Percentiles rank a stretch among this genome's conserved stretches.
phyloP scores from a whole-genome alignment of 2,797 vertebrate genomes.

The Ambastaia sidthimunki region DNA sequence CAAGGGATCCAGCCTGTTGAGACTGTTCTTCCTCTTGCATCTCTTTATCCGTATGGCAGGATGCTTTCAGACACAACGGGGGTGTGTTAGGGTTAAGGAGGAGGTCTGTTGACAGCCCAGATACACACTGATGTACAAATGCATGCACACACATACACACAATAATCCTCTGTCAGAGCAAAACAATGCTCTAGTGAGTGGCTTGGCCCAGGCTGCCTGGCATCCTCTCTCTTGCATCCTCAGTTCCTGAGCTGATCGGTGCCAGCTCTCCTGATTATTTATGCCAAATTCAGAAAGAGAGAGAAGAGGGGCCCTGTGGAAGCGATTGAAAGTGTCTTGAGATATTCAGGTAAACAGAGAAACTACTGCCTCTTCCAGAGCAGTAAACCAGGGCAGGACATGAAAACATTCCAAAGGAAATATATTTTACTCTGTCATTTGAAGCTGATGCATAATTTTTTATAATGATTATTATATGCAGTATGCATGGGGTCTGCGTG shows the following conservation, averaged over 20 bases:
- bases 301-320: conserved; percentile 27
- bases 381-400: not conserved
- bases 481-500: conserved; percentile 14
- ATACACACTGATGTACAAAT: conserved; percentile 39
- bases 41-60: conserved; percentile 32
- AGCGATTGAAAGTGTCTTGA: conserved; percentile 22
- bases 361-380: conserved; percentile 13
- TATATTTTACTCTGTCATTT: conserved; percentile 13
- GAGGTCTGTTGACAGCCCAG: conserved; percentile 41
- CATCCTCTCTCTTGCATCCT: conserved; percentile 28
- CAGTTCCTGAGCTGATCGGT: conserved; percentile 39
- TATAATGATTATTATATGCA: conserved; percentile 10
- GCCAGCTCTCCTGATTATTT: conserved; percentile 43
- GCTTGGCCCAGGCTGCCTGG: conserved; percentile 32
- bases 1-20: conserved; percentile 70
- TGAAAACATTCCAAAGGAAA: not conserved
- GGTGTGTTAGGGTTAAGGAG: conserved; percentile 31
- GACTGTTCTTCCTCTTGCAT: conserved; percentile 43
- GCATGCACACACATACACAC: conserved; percentile 36
- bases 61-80: conserved; percentile 31
- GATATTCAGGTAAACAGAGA: conserved; percentile 38
- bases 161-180: conserved; percentile 48
- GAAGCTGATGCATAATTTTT: conserved; percentile 9
- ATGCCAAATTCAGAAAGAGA: conserved; percentile 34
- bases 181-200: conserved; percentile 47